A percentile compares a stretch with the other conserved stretches of the same genome.
These are phyloP conservation scores for Anguilla japonica DNA, from an alignment of 2,113 vertebrate species.

Conservation along the genomic window DNA sequence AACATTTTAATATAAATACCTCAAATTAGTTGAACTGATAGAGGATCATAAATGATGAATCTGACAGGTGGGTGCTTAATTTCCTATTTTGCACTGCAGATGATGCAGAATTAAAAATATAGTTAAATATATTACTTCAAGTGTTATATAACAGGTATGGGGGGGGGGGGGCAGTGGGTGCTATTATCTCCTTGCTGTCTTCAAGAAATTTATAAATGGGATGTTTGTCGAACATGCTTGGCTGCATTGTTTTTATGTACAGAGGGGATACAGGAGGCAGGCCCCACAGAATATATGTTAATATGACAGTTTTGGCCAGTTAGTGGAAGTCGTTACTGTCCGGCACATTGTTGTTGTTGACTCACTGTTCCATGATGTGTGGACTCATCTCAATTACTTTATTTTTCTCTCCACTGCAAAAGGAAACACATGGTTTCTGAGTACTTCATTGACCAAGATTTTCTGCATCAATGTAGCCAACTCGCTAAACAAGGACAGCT, in stretches of 20 bases:
- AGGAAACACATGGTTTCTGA: not conserved
- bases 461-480: not conserved
- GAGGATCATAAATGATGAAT: too few relatives aligned
- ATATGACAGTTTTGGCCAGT: too few relatives aligned
- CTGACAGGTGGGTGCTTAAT: too few relatives aligned
- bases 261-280: not conserved
- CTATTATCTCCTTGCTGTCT: not conserved
- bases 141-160: not conserved
- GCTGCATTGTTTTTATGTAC: not conserved
- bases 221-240: not conserved
- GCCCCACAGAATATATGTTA: not conserved
- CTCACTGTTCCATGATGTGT: not conserved
- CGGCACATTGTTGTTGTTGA: not conserved
- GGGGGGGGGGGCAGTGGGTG: too few relatives aligned
- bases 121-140: not conserved
- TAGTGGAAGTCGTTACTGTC: too few relatives aligned
- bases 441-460: not conserved
- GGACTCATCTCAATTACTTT: not conserved
- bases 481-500: not conserved
- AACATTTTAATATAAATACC: too few relatives aligned
- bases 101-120: too few relatives aligned
- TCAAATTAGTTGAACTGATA: too few relatives aligned
- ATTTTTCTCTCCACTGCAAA: not conserved
- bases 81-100: too few relatives aligned
- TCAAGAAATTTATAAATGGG: not conserved